Evolutionary conservation across 37 sponge, comb jelly and placozoan species (phyloP).

Genomic region (Eunapius fragilis): DNA sequence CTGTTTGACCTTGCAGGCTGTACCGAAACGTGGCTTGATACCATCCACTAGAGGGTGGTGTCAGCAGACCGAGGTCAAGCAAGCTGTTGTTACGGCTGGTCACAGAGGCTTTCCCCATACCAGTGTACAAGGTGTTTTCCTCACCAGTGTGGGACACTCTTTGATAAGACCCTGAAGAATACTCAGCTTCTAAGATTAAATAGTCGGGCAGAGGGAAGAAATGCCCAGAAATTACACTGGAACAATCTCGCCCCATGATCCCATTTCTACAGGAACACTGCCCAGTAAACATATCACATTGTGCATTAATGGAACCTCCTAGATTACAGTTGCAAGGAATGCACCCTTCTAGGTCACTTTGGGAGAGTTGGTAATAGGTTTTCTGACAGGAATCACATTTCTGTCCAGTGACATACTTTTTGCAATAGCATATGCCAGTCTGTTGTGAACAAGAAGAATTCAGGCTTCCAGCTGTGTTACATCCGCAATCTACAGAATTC

Average conservation of each 20-base stretch:
- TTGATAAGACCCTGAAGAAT: background rate
- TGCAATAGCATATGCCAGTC: slow-evolving; percentile 80
- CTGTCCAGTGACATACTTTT: slow-evolving; percentile 68
- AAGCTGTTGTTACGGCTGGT: background rate
- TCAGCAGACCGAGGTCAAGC: slow-evolving; percentile 19
- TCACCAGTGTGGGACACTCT: slow-evolving; percentile 10
- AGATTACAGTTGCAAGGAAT: slow-evolving; percentile 71
- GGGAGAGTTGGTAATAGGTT: slow-evolving; percentile 47
- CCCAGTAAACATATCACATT: slow-evolving; percentile 59
- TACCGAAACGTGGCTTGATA: slow-evolving; percentile 53
- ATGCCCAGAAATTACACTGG: slow-evolving; percentile 37
- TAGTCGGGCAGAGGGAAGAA: slow-evolving; percentile 62
- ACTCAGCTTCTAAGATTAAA: slow-evolving; percentile 54
- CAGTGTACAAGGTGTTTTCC: slow-evolving; percentile 40
- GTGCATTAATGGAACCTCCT: slow-evolving; percentile 31
- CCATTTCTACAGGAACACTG: slow-evolving; percentile 78
- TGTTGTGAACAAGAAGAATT: slow-evolving; percentile 14
- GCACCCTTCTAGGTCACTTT: slow-evolving; percentile 32
- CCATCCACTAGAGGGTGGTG: slow-evolving; percentile 45
- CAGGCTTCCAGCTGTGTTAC: slow-evolving; percentile 42
- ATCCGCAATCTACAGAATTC: slow-evolving; percentile 53
- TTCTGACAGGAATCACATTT: slow-evolving; percentile 72
- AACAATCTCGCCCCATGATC: slow-evolving; percentile 67
- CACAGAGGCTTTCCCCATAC: slow-evolving; percentile 41
- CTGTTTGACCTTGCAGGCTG: background rate